Base-by-base conservation (phyloP, 2,888 invertebrate species). In the Cryptus armator region DNA sequence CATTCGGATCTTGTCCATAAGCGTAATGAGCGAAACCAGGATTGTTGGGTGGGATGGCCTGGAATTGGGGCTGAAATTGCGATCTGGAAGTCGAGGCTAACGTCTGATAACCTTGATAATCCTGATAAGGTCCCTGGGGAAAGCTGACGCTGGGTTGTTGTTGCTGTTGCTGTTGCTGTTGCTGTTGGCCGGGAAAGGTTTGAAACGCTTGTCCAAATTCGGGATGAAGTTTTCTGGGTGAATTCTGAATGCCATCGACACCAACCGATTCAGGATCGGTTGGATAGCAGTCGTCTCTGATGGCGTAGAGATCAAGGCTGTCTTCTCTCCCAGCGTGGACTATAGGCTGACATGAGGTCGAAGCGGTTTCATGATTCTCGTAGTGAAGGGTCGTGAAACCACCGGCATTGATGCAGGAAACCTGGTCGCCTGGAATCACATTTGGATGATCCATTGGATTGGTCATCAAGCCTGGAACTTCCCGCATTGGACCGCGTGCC, bases 311-410 rank as follows among this genome's bases (percentile, higher is more conserved):
- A 90, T 96, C 96, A 59, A 96, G 91, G 56, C 95, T 95, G 89
- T 96, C 95, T 88, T 95, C 95, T 74, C 95, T 92, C 0, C 94
- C 94, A 85, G 83, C 91, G 82, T 89, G 94, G 86, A 88, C 93
- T 84, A 89, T 81, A 76, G 92, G 82, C 12, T 88, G 89, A 37
- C 93, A 86, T 0, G 79, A 56, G 4, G 72, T 24, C 4, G 81
- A 29, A 44, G 87, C 72, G 78, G 86, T 59, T 59, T 91, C 90
- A 86, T 91, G 89, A 75, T 87, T 90, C 81, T 96, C 95, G 92
- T 96, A 96, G 91, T 96, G 96, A 71, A 96, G 94, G 92, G 96
- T 96, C 87, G 95, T 96, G 90, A 96, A 97, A 91, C 95, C 96
- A 37, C 96, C 96, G 82, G 95, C 94, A 91, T 95, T 96, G 24